Percentiles rank a stretch among this genome's conserved stretches.
phyloP scores from a whole-genome alignment of 2,113 vertebrate species.

The Canis aureus region DNA sequence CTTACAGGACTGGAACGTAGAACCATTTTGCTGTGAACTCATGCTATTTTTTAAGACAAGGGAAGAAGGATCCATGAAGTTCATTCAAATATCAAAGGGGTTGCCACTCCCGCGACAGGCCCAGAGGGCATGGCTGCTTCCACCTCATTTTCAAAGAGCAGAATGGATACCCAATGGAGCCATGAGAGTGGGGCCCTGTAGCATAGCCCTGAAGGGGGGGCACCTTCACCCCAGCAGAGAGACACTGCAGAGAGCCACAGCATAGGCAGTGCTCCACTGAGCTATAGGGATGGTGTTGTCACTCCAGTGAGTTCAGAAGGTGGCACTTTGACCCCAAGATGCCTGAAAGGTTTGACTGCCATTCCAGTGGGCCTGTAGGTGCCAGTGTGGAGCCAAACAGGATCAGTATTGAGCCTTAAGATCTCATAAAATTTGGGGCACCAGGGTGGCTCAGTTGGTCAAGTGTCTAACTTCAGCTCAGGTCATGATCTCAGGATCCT shows the following conservation, averaged over 20 bases:
- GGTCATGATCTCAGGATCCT: background rate
- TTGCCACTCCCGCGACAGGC: background rate
- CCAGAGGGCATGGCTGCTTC: background rate
- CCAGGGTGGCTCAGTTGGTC: background rate
- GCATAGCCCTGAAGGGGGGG: background rate
- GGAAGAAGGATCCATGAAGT: no score
- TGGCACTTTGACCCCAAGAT: background rate
- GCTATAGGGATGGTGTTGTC: background rate
- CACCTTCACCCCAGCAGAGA: background rate
- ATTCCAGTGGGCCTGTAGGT: background rate
- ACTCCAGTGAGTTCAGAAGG: background rate
- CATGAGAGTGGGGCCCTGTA: background rate
- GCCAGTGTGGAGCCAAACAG: background rate
- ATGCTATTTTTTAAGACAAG: no score
- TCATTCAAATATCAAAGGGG: background rate
- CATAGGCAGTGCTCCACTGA: background rate
- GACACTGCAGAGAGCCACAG: background rate
- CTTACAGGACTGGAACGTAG: no score
- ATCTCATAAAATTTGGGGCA: background rate
- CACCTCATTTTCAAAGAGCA: background rate
- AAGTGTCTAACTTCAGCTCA: no score
- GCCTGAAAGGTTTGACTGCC: background rate
- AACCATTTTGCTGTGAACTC: no score
- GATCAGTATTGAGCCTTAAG: background rate
- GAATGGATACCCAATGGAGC: background rate